phyloP scores from a whole-genome alignment of 35 echinoderm and acorn worm species.

The Lytechinus pictus region DNA sequence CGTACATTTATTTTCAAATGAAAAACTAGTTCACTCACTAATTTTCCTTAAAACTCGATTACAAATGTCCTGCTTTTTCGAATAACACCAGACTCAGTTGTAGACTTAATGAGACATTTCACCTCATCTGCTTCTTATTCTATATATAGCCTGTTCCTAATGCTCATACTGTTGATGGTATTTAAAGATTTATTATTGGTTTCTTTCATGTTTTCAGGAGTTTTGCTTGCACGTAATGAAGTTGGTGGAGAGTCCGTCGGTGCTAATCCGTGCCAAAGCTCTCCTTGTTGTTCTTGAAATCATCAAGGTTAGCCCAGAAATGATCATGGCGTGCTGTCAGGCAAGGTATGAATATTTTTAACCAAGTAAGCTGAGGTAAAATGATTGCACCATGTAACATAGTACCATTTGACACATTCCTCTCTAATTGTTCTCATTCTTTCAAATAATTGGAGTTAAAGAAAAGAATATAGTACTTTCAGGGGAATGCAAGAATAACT shows the following conservation, averaged over 20 bases:
- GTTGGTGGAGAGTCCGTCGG: constrained; percentile 79
- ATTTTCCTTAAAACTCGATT: neutral
- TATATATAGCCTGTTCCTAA: neutral
- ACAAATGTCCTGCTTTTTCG: too few species aligned
- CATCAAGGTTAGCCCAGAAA: constrained; percentile 81
- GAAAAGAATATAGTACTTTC: too few species aligned
- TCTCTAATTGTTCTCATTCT: too few species aligned
- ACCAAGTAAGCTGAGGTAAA: too few species aligned
- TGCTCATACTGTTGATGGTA: neutral
- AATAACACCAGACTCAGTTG: too few species aligned
- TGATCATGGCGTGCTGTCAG: constrained; percentile 82
- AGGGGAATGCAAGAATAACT: too few species aligned
- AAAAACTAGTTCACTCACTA: neutral
- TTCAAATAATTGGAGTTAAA: too few species aligned
- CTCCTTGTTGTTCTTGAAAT: constrained; percentile 79
- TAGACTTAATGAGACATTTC: neutral
- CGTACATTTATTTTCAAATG: neutral
- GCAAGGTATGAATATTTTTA: constrained; percentile 68
- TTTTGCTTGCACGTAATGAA: constrained; percentile 75
- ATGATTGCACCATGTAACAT: too few species aligned
- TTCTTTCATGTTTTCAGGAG: constrained; percentile 61
- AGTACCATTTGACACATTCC: too few species aligned
- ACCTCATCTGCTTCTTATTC: neutral
- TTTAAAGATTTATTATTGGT: neutral
- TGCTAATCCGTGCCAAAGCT: constrained; percentile 85